Percentiles rank a stretch among this genome's conserved stretches.
These are phyloP conservation scores for Chloebia gouldiae DNA, from an alignment of 2,113 vertebrate genomes.

Conservation along the genomic window DNA sequence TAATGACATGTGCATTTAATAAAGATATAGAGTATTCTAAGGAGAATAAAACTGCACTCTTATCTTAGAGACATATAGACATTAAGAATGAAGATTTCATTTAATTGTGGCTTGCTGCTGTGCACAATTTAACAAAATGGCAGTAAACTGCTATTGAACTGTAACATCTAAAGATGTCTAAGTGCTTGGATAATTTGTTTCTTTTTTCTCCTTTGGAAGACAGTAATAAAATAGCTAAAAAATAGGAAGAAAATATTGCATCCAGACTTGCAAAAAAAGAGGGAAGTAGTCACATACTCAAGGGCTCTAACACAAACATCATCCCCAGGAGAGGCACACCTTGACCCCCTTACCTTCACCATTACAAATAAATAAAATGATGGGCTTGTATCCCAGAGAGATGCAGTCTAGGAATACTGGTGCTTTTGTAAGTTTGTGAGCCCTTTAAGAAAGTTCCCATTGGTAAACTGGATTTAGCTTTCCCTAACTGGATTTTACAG, in stretches of 20 bases:
- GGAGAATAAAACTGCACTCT: slow-evolving; percentile 34
- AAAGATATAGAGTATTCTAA: slow-evolving; percentile 40
- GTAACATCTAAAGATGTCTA: slow-evolving; percentile 62
- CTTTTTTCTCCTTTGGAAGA: not conserved
- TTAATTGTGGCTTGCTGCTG: slow-evolving; percentile 65
- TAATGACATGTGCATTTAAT: slow-evolving; percentile 56
- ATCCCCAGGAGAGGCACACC: not conserved
- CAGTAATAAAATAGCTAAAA: slow-evolving; percentile 32
- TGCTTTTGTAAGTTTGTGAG: not conserved
- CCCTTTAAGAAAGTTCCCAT: not conserved
- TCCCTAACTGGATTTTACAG: not conserved
- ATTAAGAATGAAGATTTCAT: slow-evolving; percentile 58
- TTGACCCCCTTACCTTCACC: not conserved
- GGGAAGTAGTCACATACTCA: not conserved
- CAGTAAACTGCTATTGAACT: slow-evolving; percentile 65
- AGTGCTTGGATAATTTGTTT: slow-evolving; percentile 59
- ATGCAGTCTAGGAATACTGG: not conserved
- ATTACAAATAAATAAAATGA: not conserved
- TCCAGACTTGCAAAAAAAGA: not conserved
- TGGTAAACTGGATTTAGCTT: not conserved
- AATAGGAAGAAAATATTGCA: not conserved
- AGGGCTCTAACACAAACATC: not conserved
- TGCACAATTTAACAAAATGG: slow-evolving; percentile 67
- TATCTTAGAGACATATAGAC: slow-evolving; percentile 11
- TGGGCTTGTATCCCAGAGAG: not conserved